Evolutionary conservation across 2,113 vertebrate genomes (phyloP), one percentile per base, ranked within the genome.

Genomic region (Ameiurus melas): DNA sequence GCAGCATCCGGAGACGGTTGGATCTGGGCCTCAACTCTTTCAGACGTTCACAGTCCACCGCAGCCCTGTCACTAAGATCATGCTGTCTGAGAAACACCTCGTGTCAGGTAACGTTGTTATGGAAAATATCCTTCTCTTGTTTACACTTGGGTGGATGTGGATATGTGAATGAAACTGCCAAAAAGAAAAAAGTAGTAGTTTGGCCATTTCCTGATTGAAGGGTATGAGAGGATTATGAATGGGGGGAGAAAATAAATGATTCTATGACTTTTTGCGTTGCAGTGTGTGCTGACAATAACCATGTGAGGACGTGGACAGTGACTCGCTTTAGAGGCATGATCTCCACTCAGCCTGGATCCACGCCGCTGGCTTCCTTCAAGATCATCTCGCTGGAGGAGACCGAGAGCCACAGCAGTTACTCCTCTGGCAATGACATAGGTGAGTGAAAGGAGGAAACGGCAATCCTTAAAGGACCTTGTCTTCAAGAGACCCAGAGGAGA

Each of bases 391-490:
- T 98, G 93, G 97, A 98, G 14, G 97, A 97, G 57, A 96, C 97
- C 0, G 98, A 99, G 90, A 99, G 97, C 92, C 98, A 98, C 4
- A 96, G 97, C 84, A 99, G 98, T 94, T 99, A 98, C 88, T 95
- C 96, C 91, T 97, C 98, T 10, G 98, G 98, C 84, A 99, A 99
- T 19, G 98, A 99, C 91, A 97, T 99, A 53, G 98, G 98, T 99
- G 93, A 90, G 5, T 80, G 43, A 16, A n/a, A 10, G 43, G 25
- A 78, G 43, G 25, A 57, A 36, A 60, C 17, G 0, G 19, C 77
- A 30, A 19, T 53, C 13, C 17, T 57, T 81, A 81, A 81, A n/a
- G 43, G 25, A 30, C 20, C 5, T 55, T 17, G 75, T 25, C 43
- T 79, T 17, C 25, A 79, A 16, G 4, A 14, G 30, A 30, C 19